These are phyloP conservation scores for Trididemnum nubilum DNA, from an alignment of 23 tunicate species.

Conservation along the genomic window DNA sequence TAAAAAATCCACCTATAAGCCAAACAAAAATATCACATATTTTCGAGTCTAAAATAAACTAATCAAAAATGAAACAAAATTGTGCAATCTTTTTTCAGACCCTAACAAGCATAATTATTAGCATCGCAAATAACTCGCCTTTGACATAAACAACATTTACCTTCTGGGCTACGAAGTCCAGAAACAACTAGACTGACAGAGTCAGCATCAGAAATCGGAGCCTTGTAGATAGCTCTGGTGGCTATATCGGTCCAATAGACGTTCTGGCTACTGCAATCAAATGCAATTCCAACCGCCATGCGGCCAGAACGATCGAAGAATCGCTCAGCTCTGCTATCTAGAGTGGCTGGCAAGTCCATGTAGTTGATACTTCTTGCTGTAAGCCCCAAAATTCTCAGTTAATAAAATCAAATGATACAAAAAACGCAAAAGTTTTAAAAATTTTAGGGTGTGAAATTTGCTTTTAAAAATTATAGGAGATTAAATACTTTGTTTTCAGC, in stretches of 20 bases:
- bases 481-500: too few species aligned
- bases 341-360: conserved; percentile 53
- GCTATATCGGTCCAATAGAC: conserved; percentile 73
- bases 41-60: too few species aligned
- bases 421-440: not conserved
- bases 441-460: too few species aligned
- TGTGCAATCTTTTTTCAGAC: too few species aligned
- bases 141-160: conserved; percentile 38
- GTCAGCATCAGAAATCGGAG: conserved; percentile 42
- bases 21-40: too few species aligned
- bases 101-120: too few species aligned
- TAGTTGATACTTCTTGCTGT: conserved; percentile 56
- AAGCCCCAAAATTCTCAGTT: not conserved
- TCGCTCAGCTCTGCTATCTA: conserved; percentile 34
- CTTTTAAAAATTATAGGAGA: too few species aligned
- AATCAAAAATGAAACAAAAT: too few species aligned
- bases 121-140: too few species aligned
- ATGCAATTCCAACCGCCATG: conserved; percentile 58
- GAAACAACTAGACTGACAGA: conserved; percentile 20
- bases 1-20: too few species aligned
- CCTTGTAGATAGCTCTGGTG: conserved; percentile 50
- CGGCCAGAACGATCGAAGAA: conserved; percentile 54
- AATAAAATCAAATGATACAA: too few species aligned
- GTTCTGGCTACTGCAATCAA: conserved; percentile 52
- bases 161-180: conserved; percentile 77